These are phyloP conservation scores for Thinocorus orbignyianus DNA, from an alignment of 2,113 vertebrate genomes.

Conservation along the genomic window DNA sequence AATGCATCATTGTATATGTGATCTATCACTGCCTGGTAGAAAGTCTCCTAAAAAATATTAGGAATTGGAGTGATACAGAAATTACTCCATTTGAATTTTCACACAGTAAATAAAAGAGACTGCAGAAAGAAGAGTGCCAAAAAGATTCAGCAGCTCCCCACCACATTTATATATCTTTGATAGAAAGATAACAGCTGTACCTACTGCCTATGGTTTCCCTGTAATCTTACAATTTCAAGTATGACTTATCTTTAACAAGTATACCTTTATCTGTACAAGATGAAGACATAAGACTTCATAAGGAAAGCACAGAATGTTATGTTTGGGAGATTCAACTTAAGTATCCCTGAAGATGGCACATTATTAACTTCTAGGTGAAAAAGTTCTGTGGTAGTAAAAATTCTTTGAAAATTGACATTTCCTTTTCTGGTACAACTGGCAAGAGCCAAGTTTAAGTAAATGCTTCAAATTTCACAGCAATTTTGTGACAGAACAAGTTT, in stretches of 20 bases:
- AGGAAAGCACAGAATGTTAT: background rate
- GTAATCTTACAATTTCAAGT: background rate
- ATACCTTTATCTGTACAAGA: background rate
- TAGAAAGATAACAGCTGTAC: background rate
- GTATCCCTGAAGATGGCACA: background rate
- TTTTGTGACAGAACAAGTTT: background rate
- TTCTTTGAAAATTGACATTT: background rate
- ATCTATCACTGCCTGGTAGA: background rate
- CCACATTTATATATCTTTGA: background rate
- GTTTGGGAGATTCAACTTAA: background rate
- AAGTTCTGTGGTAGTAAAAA: background rate
- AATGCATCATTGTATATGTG: background rate
- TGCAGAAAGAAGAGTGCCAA: background rate
- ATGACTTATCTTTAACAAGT: background rate
- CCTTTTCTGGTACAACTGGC: background rate
- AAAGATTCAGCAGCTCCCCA: background rate
- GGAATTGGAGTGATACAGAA: background rate
- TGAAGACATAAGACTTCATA: background rate
- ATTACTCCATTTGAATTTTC: background rate
- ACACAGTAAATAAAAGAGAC: background rate
- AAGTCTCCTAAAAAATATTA: background rate
- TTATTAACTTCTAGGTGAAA: background rate
- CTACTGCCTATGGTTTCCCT: background rate
- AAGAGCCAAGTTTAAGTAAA: background rate
- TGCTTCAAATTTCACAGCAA: background rate